These are phyloP conservation scores for Pongo abelii DNA, from an alignment of 2,113 vertebrate species.

Conservation along the genomic window DNA sequence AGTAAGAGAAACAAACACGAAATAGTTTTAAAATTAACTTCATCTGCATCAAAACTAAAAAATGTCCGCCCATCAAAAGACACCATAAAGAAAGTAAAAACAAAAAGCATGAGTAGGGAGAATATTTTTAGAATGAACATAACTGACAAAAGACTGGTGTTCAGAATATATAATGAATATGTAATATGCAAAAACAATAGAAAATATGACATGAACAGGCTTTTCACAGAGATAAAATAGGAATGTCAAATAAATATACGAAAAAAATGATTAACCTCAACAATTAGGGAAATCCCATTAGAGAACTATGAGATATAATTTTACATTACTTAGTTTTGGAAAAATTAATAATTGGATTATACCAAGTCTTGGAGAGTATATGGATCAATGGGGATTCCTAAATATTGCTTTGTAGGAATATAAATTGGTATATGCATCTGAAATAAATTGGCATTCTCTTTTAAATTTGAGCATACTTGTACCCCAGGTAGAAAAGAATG, in stretches of 20 bases:
- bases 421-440: background rate
- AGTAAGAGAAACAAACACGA: background rate
- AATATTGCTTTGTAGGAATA: background rate
- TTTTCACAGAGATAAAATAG: background rate
- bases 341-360: conserved; percentile 16
- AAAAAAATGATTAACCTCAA: background rate
- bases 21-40: background rate
- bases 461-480: background rate
- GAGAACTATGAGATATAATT: background rate
- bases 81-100: background rate
- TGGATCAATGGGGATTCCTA: background rate
- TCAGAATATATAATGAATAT: background rate
- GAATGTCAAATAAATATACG: background rate
- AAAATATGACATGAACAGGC: background rate
- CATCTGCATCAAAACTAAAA: background rate
- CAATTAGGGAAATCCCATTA: background rate
- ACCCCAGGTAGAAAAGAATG: background rate
- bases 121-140: background rate
- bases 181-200: background rate
- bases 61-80: background rate
- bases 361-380: background rate
- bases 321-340: background rate
- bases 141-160: background rate
- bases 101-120: background rate
- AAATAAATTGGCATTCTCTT: background rate